These are phyloP conservation scores for Xyrauchen texanus DNA, from an alignment of 2,113 vertebrate genomes.

Conservation along the genomic window DNA sequence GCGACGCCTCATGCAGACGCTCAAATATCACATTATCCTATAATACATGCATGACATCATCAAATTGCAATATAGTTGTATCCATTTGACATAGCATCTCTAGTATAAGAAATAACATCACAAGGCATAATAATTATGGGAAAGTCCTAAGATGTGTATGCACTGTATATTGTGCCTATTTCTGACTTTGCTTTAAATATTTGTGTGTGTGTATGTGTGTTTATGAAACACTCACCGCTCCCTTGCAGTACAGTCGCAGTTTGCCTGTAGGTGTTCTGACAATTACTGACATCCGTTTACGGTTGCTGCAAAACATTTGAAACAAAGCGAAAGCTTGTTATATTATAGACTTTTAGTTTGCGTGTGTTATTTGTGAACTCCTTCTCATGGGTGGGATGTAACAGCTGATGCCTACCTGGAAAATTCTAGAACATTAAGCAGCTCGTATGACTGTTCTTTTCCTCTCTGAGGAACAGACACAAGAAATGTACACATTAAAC, in stretches of 20 bases:
- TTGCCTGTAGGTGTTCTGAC: slow-evolving; percentile 87
- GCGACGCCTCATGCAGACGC: slow-evolving; percentile 87
- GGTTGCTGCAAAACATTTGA: slow-evolving; percentile 77
- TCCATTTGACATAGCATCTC: no score
- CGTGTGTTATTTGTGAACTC: no score
- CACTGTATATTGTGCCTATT: no score
- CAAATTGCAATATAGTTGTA: not conserved
- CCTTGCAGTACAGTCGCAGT: slow-evolving; percentile 95
- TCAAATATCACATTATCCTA: slow-evolving; percentile 98
- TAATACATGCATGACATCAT: slow-evolving; percentile 58
- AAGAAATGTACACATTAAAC: slow-evolving; percentile 24
- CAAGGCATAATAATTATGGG: no score
- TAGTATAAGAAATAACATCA: no score
- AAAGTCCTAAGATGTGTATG: no score
- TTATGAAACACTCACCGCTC: slow-evolving; percentile 83
- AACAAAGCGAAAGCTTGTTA: not conserved
- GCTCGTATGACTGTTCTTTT: slow-evolving; percentile 86
- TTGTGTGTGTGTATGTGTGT: no score
- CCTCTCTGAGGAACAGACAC: slow-evolving; percentile 81
- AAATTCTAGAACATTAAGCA: slow-evolving; percentile 95
- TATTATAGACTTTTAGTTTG: no score
- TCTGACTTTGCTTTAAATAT: no score
- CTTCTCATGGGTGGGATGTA: no score
- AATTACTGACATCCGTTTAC: slow-evolving; percentile 98
- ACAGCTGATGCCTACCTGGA: slow-evolving; percentile 80